Conservation (phyloP, 2,113 vertebrate genomes). For the Machaerirhynchus nigripectus region DNA sequence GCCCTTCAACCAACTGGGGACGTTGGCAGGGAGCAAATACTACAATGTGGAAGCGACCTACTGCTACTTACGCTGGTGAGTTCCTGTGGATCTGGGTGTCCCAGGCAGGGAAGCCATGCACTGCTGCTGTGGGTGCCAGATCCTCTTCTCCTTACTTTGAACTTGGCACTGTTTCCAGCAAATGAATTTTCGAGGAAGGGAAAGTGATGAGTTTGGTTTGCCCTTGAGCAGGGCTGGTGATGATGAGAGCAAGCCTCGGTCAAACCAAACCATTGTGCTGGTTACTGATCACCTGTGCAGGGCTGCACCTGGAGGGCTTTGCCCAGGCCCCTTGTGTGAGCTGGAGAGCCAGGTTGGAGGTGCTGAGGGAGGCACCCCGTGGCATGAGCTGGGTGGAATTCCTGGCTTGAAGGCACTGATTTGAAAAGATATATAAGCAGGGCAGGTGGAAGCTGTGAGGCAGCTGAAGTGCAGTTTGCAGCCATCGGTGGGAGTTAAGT, state of each 20-base stretch:
- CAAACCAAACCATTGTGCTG: neutral
- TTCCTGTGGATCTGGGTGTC: neutral
- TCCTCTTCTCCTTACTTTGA: neutral
- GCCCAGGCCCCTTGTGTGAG: neutral
- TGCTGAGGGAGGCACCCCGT: neutral
- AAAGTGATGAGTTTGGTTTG: neutral
- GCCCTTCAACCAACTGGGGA: constrained; percentile 97
- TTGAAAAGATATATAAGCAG: neutral
- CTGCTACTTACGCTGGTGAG: constrained; percentile 97
- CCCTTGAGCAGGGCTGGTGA: neutral
- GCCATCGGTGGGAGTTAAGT: neutral
- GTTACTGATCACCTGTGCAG: neutral
- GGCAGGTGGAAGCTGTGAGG: neutral
- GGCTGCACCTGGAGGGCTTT: neutral
- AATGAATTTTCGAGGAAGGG: neutral
- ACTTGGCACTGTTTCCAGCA: neutral
- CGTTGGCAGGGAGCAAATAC: constrained; percentile 92
- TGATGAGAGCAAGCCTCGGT: rapidly evolving
- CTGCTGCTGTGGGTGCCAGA: neutral
- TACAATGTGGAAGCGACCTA: constrained; percentile 97
- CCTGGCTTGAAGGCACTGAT: neutral
- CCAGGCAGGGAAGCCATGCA: too few species aligned
- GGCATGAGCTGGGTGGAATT: neutral
- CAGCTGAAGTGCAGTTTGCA: neutral
- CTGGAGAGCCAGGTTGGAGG: neutral